phyloP scores from a whole-genome alignment of 2,888 invertebrate genomes.

The Thyatira batis region DNA sequence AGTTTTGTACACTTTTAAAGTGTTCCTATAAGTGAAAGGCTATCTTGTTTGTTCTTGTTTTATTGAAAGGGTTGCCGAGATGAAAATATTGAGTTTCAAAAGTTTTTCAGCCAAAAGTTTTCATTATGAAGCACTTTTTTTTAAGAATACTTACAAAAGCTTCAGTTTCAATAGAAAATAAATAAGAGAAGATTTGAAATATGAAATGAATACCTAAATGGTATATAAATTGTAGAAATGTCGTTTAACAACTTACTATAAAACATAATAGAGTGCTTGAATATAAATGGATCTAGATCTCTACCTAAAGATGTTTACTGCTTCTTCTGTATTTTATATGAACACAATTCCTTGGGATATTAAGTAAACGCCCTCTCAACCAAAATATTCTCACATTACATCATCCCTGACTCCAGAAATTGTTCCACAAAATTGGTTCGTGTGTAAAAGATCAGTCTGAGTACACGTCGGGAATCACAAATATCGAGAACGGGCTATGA shows the following conservation, averaged over 20 bases:
- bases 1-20: constrained; percentile 44
- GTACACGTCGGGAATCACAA: constrained; percentile 46
- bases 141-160: not conserved
- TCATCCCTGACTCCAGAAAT: constrained; percentile 28
- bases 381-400: constrained; percentile 33
- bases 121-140: not conserved
- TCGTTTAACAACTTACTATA: too few relatives aligned
- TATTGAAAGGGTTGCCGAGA: not conserved
- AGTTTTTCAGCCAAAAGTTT: not conserved
- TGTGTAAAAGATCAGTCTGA: constrained; percentile 45
- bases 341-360: constrained; percentile 20
- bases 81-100: not conserved
- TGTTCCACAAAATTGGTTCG: constrained; percentile 46
- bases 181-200: too few relatives aligned
- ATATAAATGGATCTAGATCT: too few relatives aligned
- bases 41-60: constrained; percentile 15
- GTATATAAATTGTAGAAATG: too few relatives aligned
- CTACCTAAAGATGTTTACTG: too few relatives aligned
- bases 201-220: too few relatives aligned
- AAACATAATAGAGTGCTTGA: too few relatives aligned
- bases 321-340: constrained; percentile 10
- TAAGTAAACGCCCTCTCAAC: constrained; percentile 17
- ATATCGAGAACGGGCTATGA: constrained; percentile 49
- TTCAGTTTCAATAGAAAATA: not conserved
- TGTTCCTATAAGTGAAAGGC: constrained; percentile 11